A percentile compares a stretch with the other conserved stretches of the same genome.
Conservation (phyloP, 2,888 invertebrate species). For the Ecliptopera silaceata region DNA sequence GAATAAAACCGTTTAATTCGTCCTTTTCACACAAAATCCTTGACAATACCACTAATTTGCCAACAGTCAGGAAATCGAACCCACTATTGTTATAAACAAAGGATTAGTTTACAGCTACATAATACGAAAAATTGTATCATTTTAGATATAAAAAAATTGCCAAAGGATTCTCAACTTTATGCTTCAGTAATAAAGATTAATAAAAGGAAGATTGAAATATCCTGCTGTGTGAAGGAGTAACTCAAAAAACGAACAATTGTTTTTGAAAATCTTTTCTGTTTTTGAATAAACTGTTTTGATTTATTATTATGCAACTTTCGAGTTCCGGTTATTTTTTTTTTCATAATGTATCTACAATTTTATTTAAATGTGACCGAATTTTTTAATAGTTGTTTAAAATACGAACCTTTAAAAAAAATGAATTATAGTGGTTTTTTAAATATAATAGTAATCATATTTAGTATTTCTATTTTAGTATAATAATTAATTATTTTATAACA, state of each 20-base stretch:
- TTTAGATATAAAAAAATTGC: neutral
- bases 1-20: constrained; percentile 44
- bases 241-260: constrained; percentile 34
- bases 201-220: neutral
- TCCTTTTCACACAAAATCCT: constrained; percentile 42
- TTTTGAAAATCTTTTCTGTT: constrained; percentile 41
- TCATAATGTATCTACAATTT: neutral
- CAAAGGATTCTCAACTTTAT: constrained; percentile 3
- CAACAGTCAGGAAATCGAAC: constrained; percentile 46
- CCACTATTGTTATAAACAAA: constrained; percentile 49
- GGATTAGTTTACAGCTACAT: constrained; percentile 52
- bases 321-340: constrained; percentile 44
- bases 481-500: too few relatives aligned
- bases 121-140: constrained; percentile 30
- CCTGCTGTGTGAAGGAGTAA: constrained; percentile 32
- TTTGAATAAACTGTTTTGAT: constrained; percentile 31
- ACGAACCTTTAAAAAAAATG: too few relatives aligned
- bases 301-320: neutral
- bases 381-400: too few relatives aligned
- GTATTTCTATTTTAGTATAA: too few relatives aligned
- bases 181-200: neutral
- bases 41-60: constrained; percentile 51
- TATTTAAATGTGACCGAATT: too few relatives aligned
- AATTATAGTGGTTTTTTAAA: too few relatives aligned
- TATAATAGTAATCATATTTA: too few relatives aligned